A percentile compares a stretch with the other conserved stretches of the same genome.
phyloP scores from a whole-genome alignment of 2,888 invertebrate species.

The Hydraecia micacea region DNA sequence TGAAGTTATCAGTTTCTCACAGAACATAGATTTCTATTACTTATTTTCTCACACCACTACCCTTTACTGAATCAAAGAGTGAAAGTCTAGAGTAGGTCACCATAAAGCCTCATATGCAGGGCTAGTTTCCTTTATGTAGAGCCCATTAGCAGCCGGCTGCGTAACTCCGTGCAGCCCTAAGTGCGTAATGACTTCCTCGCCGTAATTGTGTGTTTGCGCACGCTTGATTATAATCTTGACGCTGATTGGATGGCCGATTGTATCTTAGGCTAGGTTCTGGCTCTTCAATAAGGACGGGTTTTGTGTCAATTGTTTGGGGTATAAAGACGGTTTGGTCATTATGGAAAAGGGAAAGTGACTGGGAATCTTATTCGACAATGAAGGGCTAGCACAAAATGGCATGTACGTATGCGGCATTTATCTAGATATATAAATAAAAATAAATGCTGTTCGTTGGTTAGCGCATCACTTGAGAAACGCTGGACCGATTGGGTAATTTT shows the following conservation, averaged over 20 bases:
- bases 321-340: not conserved
- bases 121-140: constrained; percentile 21
- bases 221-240: constrained; percentile 53
- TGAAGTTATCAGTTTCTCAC: not conserved
- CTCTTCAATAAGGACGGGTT: not conserved
- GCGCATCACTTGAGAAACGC: not conserved
- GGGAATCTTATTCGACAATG: not conserved
- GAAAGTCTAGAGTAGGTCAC: constrained; percentile 20
- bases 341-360: not conserved
- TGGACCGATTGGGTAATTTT: not conserved
- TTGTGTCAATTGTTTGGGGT: constrained; percentile 6
- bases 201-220: constrained; percentile 56
- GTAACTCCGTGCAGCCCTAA: constrained; percentile 41
- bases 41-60: not conserved
- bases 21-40: constrained; percentile 15
- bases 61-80: constrained; percentile 1
- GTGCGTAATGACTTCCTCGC: constrained; percentile 62
- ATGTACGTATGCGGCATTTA: not conserved
- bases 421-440: not conserved
- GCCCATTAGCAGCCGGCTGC: constrained; percentile 40
- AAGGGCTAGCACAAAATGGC: not conserved
- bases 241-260: constrained; percentile 46
- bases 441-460: not conserved
- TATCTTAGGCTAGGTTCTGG: constrained; percentile 20
- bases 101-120: constrained; percentile 1